A percentile compares a stretch with the other conserved stretches of the same genome.
Evolutionary conservation across 2,797 vertebrate genomes (phyloP).

Genomic region (Bradypus variegatus): DNA sequence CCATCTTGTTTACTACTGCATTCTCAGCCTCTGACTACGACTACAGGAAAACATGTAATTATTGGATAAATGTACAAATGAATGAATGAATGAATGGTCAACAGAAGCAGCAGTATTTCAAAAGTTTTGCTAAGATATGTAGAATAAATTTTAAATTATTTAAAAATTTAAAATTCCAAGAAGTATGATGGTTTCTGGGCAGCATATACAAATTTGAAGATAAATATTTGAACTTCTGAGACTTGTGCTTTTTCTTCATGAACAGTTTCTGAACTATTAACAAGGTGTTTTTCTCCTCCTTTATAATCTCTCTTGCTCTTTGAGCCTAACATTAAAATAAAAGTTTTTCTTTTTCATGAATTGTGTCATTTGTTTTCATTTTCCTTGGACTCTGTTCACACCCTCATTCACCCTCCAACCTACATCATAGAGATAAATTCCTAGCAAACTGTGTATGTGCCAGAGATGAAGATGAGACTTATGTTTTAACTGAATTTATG

Average conservation of each 20-base stretch:
- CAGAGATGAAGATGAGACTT: neutral
- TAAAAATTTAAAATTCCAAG: neutral
- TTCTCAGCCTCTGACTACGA: neutral
- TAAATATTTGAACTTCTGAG: neutral
- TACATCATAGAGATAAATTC: neutral
- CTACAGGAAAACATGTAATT: neutral
- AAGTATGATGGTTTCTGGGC: neutral
- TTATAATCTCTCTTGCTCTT: neutral
- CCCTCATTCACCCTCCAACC: neutral
- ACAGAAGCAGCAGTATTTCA: neutral
- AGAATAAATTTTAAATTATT: neutral
- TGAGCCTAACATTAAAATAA: neutral
- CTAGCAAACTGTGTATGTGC: too few relatives aligned
- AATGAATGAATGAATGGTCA: neutral
- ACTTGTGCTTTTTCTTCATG: neutral
- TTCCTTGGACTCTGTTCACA: neutral
- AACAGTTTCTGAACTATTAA: neutral
- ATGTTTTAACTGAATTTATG: neutral
- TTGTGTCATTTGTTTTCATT: neutral
- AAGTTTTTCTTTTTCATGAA: neutral
- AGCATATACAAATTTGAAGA: neutral
- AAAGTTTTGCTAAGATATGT: neutral
- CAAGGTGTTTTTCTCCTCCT: neutral
- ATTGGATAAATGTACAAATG: neutral
- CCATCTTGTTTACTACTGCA: neutral